Conservation (phyloP, 92 coral and sea anemone genomes). For the Siderastrea siderea region DNA sequence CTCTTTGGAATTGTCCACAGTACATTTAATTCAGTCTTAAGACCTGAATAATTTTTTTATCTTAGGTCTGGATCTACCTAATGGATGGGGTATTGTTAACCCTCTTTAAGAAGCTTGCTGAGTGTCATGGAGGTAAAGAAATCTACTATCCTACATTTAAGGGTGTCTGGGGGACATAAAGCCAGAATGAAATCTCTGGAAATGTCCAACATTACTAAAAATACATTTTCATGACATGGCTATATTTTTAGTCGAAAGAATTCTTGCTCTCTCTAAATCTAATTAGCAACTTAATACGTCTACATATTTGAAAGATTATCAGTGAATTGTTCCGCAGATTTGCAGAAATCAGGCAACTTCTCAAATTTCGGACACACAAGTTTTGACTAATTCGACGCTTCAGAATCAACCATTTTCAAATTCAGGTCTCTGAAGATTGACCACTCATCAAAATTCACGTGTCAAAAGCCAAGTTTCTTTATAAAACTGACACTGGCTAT, state of each 20-base stretch:
- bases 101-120: background rate
- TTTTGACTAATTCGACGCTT: background rate
- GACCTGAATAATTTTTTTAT: background rate
- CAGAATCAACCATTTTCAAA: background rate
- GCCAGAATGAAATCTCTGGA: background rate
- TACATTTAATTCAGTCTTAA: background rate
- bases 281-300: slow-evolving; percentile 42
- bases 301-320: slow-evolving; percentile 42
- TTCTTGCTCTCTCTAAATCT: slow-evolving; percentile 16
- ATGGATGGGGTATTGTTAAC: background rate
- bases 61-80: background rate
- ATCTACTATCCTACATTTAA: background rate
- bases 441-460: slow-evolving; percentile 21
- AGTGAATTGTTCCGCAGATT: slow-evolving; percentile 45
- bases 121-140: background rate
- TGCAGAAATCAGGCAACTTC: background rate
- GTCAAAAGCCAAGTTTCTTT: background rate
- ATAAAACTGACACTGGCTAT: background rate
- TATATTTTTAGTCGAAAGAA: slow-evolving; percentile 17
- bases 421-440: background rate
- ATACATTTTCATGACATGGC: background rate
- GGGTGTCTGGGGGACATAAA: background rate
- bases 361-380: slow-evolving; percentile 24
- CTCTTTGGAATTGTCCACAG: background rate
- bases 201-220: background rate